These are phyloP conservation scores for Zelleria hepariella DNA, from an alignment of 2,888 invertebrate genomes.

Conservation along the genomic window DNA sequence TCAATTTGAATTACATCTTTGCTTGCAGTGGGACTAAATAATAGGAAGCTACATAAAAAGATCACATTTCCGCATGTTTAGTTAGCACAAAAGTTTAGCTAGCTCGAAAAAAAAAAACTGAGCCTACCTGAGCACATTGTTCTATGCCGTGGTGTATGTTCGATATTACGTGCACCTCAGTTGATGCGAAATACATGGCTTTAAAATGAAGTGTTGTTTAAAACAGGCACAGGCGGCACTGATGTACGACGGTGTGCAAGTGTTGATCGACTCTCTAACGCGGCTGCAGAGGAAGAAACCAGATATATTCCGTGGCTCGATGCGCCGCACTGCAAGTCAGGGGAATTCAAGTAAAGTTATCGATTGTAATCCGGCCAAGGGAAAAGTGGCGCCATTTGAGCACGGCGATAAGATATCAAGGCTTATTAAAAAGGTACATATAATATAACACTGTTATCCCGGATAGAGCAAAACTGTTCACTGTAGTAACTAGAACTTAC, in stretches of 20 bases:
- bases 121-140: too few species aligned
- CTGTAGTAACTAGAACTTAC: background rate
- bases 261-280: conserved; percentile 89
- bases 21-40: too few species aligned
- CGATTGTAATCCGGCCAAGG: conserved; percentile 84
- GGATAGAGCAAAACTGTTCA: background rate
- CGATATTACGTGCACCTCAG: too few species aligned
- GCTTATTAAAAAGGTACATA: conserved; percentile 80
- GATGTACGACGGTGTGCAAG: conserved; percentile 93
- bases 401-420: conserved; percentile 89
- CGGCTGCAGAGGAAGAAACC: conserved; percentile 86
- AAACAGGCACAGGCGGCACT: conserved; percentile 92
- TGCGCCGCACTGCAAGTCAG: conserved; percentile 68
- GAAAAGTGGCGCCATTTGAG: conserved; percentile 85
- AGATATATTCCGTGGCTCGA: conserved; percentile 75
- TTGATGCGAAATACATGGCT: too few species aligned
- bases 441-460: background rate
- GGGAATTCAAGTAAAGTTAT: conserved; percentile 76
- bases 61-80: too few species aligned
- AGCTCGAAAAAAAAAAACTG: too few species aligned
- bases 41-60: too few species aligned
- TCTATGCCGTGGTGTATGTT: too few species aligned
- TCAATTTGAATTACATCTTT: too few species aligned
- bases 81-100: too few species aligned
- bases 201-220: too few species aligned